Evolutionary conservation across 2,797 vertebrate species (phyloP).

Genomic region (Phataginus tricuspis): DNA sequence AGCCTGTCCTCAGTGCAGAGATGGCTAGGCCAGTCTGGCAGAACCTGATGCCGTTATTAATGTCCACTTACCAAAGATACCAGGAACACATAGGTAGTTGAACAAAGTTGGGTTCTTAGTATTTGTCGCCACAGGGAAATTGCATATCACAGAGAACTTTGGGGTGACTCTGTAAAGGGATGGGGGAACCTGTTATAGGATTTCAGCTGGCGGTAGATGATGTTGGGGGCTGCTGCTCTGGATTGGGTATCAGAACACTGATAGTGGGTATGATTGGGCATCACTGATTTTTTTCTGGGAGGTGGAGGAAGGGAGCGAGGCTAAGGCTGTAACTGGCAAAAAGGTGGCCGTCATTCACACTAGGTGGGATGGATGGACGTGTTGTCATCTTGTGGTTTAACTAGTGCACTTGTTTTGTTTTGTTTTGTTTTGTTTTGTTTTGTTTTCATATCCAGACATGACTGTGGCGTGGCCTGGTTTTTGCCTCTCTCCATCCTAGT

Average conservation of each 20-base stretch:
- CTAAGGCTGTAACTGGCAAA: rapidly evolving
- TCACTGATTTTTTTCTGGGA: neutral
- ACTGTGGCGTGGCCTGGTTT: neutral
- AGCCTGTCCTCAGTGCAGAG: neutral
- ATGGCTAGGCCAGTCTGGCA: neutral
- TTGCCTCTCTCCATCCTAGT: neutral
- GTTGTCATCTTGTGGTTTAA: neutral
- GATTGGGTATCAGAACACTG: neutral
- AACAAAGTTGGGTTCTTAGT: neutral
- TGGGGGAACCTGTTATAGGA: no score
- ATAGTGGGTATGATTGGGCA: rapidly evolving
- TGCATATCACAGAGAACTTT: neutral
- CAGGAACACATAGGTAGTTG: neutral
- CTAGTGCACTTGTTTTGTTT: neutral
- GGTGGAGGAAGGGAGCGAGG: neutral
- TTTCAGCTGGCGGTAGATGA: neutral
- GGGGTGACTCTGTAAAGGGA: neutral
- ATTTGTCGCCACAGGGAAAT: neutral
- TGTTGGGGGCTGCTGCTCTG: neutral
- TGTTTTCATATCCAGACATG: neutral
- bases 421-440: neutral
- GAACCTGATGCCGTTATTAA: neutral
- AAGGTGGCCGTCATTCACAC: rapidly evolving
- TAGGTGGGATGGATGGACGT: neutral
- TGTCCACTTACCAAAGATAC: neutral